Evolutionary conservation across 2,797 vertebrate genomes (phyloP), one percentile per base, ranked within the genome.

Genomic region (Chromis chromis): DNA sequence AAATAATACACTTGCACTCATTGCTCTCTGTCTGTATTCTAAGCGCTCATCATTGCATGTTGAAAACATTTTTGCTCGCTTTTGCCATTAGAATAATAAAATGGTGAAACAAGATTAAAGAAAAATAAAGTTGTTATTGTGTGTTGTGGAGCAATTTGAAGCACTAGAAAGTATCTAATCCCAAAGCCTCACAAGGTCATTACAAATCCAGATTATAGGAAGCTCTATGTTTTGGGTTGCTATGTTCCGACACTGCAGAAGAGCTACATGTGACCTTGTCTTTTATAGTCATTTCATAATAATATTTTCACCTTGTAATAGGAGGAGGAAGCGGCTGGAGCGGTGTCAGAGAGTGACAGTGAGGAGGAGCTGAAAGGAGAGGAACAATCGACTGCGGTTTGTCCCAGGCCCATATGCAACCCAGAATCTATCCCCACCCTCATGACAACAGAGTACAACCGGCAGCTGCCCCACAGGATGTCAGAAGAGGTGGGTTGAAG

Each of bases 401-500:
- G 46, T 16, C 21, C 57, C 61, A 76, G 58, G 53, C 62, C 61
- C 52, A 76, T n/a, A 56, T 31, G 1, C 58, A 60, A 1, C 44
- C 36, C 39, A 1, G 58, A 78, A 1, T 48, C 68, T 0, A 14
- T 46, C 19, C 19, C 75, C 8, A 58, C 27, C 9, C 12, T 65
- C 0, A 6, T 63, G 33, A 59, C 49, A 0, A 9, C 67, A 0
- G 55, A 64, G 55, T 74, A 71, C 60, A 52, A 40, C 68, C 6
- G 0, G 19, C 74, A 74, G 14, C 42, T 62, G 59, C 11, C 14
- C 1, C 33, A 50, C 56, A 40, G 70, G 78, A 53, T 39, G 19
- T 77, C 74, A 1, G 86, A 90, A 40, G 88, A 91, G 81, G 88
- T 88, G 61, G 54, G 84, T 44, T 16, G 22, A 54, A 19, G 6